Evolutionary conservation across 1,140 invertebrate genomes (phyloP), one percentile per base, ranked within the genome.

Genomic region (Ylistrum balloti): DNA sequence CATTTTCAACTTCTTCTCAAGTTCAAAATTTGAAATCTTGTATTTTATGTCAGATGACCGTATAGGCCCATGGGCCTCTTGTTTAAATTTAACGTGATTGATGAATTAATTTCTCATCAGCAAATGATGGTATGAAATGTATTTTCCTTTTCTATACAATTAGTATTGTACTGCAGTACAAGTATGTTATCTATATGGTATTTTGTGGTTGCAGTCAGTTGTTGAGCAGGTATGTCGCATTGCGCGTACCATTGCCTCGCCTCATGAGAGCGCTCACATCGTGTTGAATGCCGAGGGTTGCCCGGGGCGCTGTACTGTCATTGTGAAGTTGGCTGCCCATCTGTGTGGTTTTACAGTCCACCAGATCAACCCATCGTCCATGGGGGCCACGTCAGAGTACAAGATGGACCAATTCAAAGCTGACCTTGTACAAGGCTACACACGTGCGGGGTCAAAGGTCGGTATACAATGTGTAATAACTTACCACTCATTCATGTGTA

Each of bases 361-460:
- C 91, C 93, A 95, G 93, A 95, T 95, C 89, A 95, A 93, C 89
- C 93, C 95, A 41, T 93, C 92, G 22, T 93, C 93, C 20, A 89
- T 92, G 28, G 89, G 90, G 0, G 89, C 89, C 33, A 89, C 93
- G n/a, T 86, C 86, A 0, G 91, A 95, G 13, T 93, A 94, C 88
- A 94, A 94, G 86, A 94, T 96, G 93, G 95, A 95, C 3, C 93
- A 93, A 86, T 96, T 96, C 91, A 96, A 96, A 91, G 92, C 93
- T 9, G 96, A 96, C 87, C 91, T 96, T 1, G 95, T 96, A 0
- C 90, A 93, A 17, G 95, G 95, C 1, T 96, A 96, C 87, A 95
- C 94, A 22, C 93, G 94, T 33, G 95, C 96, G 88, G 96, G 96
- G 10, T 93, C 95, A 32, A 95, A 94, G 93, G 96, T 96, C 87